Evolutionary conservation across 2,797 vertebrate genomes (phyloP).

Genomic region (Holocentrus rufus): DNA sequence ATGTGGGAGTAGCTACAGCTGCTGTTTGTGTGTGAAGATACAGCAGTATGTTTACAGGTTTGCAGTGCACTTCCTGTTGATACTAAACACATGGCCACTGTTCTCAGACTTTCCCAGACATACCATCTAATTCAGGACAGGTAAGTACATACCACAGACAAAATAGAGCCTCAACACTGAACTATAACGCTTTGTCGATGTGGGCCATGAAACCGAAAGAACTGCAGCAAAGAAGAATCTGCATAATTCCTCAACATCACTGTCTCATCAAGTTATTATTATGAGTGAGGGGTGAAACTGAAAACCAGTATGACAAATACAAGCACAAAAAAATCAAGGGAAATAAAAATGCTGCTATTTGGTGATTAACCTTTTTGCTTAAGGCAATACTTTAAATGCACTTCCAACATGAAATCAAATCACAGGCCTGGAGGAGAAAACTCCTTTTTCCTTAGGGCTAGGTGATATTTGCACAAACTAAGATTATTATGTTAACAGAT

Average conservation of each 20-base stretch:
- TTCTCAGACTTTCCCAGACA: neutral
- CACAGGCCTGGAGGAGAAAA: constrained; percentile 4
- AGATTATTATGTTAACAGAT: too few relatives aligned
- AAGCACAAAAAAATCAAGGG: neutral
- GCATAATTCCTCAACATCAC: neutral
- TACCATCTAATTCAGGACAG: neutral
- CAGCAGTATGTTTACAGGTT: neutral
- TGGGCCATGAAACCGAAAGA: neutral
- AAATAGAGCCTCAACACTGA: neutral
- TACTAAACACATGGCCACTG: constrained; percentile 16
- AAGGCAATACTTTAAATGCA: neutral
- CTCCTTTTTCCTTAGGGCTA: too few relatives aligned
- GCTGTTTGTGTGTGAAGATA: constrained; percentile 12
- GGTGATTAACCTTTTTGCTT: neutral
- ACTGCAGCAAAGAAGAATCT: neutral
- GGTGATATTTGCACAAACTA: too few relatives aligned
- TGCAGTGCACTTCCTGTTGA: constrained; percentile 26
- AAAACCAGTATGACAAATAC: neutral
- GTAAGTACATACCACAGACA: neutral
- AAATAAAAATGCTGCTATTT: constrained; percentile 48
- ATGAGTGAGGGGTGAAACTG: constrained; percentile 11
- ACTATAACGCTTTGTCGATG: neutral
- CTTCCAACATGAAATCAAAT: neutral
- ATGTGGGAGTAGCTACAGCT: neutral
- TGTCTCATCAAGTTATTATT: constrained; percentile 16